Evolutionary conservation across 1,140 invertebrate species (phyloP).

Genomic region (Platyscapa corneri): DNA sequence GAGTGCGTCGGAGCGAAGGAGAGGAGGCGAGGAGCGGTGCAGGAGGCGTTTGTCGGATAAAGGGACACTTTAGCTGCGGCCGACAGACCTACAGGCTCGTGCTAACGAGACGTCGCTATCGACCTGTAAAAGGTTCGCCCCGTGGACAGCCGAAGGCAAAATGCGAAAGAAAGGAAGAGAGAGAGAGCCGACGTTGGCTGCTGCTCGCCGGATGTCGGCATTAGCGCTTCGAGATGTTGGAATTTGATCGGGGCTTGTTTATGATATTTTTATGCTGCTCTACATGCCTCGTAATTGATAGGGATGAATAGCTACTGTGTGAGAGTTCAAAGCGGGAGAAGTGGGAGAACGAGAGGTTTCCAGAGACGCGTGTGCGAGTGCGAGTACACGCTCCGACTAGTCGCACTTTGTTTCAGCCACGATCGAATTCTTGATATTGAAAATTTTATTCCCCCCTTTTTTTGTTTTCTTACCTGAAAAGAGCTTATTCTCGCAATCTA

Average conservation of each 20-base stretch:
- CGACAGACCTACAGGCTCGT: conserved; percentile 52
- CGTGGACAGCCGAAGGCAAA: conserved; percentile 42
- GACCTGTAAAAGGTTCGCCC: conserved; percentile 42
- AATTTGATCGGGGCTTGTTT: conserved; percentile 53
- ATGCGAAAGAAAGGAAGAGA: background rate
- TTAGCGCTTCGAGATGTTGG: conserved; percentile 49
- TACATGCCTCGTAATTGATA: conserved; percentile 50
- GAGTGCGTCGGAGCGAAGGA: background rate
- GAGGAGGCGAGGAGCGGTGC: background rate
- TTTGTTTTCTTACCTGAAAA: too few relatives aligned
- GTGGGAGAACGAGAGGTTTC: background rate
- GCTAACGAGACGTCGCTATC: conserved; percentile 53
- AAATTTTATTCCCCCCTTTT: too few relatives aligned
- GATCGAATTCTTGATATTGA: too few relatives aligned
- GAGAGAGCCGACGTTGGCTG: background rate
- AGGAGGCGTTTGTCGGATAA: conserved; percentile 41
- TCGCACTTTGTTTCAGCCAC: background rate
- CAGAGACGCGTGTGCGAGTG: background rate
- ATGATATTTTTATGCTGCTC: conserved; percentile 50
- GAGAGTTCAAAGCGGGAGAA: conserved; percentile 1
- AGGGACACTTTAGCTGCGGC: conserved; percentile 38
- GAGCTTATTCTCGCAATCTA: too few relatives aligned
- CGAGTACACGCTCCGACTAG: background rate
- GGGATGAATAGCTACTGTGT: conserved; percentile 37
- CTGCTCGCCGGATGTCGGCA: conserved; percentile 26